phyloP scores from a whole-genome alignment of 2,888 invertebrate species.

The Stenchaetothrips biformis region DNA sequence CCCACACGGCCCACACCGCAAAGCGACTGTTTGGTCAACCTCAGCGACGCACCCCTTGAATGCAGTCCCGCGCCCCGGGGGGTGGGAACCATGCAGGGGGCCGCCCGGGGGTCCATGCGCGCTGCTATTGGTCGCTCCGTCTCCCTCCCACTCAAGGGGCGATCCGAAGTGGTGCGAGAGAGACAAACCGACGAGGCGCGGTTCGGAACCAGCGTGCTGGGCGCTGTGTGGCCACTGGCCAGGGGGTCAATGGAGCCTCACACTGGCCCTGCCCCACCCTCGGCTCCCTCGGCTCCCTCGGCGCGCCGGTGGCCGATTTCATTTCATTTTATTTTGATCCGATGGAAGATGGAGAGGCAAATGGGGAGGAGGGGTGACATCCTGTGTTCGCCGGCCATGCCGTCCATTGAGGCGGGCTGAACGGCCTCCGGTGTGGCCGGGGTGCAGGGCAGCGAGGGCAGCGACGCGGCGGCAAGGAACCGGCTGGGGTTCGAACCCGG shows the following conservation, averaged over 20 bases:
- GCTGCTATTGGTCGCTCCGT: background rate
- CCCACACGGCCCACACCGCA: background rate
- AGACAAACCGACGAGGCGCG: background rate
- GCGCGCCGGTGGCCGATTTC: background rate
- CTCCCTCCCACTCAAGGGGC: background rate
- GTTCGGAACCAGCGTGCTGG: background rate
- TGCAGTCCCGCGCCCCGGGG: background rate
- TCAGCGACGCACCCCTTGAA: background rate
- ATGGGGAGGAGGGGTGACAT: background rate
- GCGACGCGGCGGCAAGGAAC: too few species aligned
- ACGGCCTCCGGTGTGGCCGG: too few species aligned
- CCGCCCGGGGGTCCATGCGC: background rate
- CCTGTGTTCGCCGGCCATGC: background rate
- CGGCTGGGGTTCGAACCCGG: too few species aligned
- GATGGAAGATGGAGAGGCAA: background rate
- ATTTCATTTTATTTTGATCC: background rate
- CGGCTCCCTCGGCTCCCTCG: background rate
- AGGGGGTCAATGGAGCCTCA: background rate
- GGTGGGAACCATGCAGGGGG: background rate
- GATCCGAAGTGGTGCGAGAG: background rate
- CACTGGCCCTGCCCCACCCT: background rate
- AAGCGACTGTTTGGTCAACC: conserved; percentile 6
- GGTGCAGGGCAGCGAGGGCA: too few species aligned
- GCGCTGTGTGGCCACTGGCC: background rate
- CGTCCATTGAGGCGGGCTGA: too few species aligned